Evolutionary conservation across 2,888 invertebrate genomes (phyloP).

Genomic region (Drosophila yooni): DNA sequence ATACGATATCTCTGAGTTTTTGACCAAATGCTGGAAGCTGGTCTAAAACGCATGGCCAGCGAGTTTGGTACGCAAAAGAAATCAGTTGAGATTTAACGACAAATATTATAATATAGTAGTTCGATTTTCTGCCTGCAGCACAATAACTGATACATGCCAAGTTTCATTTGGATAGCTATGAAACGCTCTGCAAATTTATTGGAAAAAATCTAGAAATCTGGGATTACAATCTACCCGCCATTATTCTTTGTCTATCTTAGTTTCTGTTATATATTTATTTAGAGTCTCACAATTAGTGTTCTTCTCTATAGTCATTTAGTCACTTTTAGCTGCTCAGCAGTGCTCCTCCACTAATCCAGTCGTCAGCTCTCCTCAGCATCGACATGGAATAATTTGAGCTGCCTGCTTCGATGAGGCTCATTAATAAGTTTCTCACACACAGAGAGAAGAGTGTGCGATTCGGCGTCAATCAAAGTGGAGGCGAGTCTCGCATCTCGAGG

Average conservation of each 20-base stretch:
- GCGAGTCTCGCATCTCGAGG: not conserved
- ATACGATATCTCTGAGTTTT: not conserved
- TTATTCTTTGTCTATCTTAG: not conserved
- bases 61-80: not conserved
- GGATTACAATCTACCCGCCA: not conserved
- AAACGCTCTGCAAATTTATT: not conserved
- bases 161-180: not conserved
- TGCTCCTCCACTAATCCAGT: not conserved
- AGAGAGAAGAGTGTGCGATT: constrained; percentile 13
- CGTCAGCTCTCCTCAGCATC: not conserved
- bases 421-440: constrained; percentile 6
- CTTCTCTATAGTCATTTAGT: not conserved
- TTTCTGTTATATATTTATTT: not conserved
- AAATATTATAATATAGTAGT: not conserved
- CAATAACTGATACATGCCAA: not conserved
- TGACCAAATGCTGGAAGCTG: not conserved
- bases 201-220: not conserved
- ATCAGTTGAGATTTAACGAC: not conserved
- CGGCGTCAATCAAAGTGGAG: constrained; percentile 26
- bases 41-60: not conserved
- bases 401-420: constrained; percentile 6
- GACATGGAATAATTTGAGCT: not conserved
- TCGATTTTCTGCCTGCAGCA: not conserved
- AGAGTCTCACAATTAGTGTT: not conserved
- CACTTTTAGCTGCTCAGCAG: not conserved